phyloP scores from a whole-genome alignment of 2,888 invertebrate genomes.

The Athetis lepigone region DNA sequence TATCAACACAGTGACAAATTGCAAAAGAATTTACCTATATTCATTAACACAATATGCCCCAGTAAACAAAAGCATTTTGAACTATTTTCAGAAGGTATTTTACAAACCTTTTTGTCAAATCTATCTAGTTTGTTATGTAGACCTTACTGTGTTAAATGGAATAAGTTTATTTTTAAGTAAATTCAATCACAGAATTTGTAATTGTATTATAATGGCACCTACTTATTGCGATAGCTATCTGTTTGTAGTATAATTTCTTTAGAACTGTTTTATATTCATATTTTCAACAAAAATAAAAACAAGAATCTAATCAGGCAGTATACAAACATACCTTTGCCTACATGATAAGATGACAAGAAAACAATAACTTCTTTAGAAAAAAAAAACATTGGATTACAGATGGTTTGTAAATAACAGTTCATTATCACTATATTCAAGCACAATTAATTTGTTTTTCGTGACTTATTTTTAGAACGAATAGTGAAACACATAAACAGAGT shows the following conservation, averaged over 20 bases:
- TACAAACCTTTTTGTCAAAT: too few species aligned
- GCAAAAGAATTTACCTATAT: too few species aligned
- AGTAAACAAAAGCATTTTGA: too few species aligned
- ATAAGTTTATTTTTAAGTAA: too few species aligned
- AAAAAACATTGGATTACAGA: slow-evolving; percentile 30
- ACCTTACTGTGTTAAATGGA: too few species aligned
- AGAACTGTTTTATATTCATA: slow-evolving; percentile 12
- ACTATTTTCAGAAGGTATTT: too few species aligned
- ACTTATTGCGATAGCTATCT: too few species aligned
- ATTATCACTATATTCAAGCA: slow-evolving; percentile 29
- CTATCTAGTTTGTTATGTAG: too few species aligned
- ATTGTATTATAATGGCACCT: too few species aligned
- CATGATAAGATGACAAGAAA: slow-evolving; percentile 44
- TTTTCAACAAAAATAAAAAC: not conserved
- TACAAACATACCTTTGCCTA: slow-evolving; percentile 47
- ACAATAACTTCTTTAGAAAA: slow-evolving; percentile 29
- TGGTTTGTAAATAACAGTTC: slow-evolving; percentile 52
- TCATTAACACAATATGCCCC: too few species aligned
- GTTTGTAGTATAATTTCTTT: not conserved
- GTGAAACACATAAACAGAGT: slow-evolving; percentile 43
- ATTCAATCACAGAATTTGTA: too few species aligned
- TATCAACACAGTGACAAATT: too few species aligned
- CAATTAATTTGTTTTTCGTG: slow-evolving; percentile 50
- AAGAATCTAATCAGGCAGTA: slow-evolving; percentile 44
- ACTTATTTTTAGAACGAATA: slow-evolving; percentile 52